phyloP scores from a whole-genome alignment of 2,888 invertebrate genomes.

The Calliscelio sp. region DNA sequence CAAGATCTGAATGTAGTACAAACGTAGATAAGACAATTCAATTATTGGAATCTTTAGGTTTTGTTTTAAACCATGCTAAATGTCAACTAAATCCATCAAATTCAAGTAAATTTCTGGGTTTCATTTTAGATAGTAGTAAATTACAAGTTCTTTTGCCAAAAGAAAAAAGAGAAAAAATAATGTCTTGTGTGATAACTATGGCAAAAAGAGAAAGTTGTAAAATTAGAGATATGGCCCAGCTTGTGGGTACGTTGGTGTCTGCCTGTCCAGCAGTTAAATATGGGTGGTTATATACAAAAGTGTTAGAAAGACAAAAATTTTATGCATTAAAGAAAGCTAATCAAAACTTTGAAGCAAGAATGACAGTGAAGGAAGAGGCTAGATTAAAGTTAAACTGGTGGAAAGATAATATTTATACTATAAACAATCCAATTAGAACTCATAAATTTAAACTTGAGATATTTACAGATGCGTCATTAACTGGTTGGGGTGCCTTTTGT shows the following conservation, averaged over 20 bases:
- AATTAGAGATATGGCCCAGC: neutral
- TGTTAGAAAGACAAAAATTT: neutral
- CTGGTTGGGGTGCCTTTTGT: conserved; percentile 30
- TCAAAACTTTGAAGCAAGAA: no score
- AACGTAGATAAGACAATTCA: neutral
- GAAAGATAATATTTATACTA: neutral
- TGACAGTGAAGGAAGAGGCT: no score
- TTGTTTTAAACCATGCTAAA: neutral
- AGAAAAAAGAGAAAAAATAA: no score
- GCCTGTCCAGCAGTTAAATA: neutral
- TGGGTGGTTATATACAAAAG: neutral
- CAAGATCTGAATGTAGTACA: neutral
- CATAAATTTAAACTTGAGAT: conserved; percentile 4
- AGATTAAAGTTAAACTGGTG: neutral
- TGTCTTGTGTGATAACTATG: no score
- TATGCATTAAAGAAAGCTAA: no score
- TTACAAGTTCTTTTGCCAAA: no score
- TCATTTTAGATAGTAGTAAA: neutral
- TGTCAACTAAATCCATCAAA: neutral
- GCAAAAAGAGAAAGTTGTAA: neutral
- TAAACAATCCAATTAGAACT: neutral
- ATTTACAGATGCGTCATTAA: conserved; percentile 40
- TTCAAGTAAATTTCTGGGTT: neutral
- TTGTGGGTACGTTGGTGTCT: neutral
- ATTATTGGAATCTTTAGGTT: neutral